Evolutionary conservation across 2,113 vertebrate genomes (phyloP).

Genomic region (Pachypanchax playfairii): DNA sequence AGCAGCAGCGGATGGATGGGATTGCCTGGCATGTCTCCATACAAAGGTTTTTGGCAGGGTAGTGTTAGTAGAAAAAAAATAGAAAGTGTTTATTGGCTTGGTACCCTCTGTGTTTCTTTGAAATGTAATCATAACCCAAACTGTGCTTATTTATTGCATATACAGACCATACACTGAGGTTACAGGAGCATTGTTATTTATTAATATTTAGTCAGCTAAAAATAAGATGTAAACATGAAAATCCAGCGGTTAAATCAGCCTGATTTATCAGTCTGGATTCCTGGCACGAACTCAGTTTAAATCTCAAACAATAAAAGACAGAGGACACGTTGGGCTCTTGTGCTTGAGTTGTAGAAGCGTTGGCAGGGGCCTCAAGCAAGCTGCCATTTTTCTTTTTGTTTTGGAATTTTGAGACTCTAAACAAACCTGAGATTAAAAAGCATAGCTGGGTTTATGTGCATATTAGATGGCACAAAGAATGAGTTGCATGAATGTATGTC

Average conservation of each 20-base stretch:
- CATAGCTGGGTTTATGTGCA: constrained; percentile 30
- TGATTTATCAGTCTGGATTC: constrained; percentile 46
- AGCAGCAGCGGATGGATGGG: constrained; percentile 48
- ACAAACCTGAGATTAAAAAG: constrained; percentile 16
- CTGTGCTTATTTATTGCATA: constrained; percentile 68
- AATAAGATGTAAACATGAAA: constrained; percentile 48
- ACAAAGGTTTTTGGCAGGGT: constrained; percentile 63
- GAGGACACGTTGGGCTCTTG: constrained; percentile 9
- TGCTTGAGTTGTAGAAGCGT: background rate
- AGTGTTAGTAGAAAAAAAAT: constrained; percentile 44
- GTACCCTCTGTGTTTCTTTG: constrained; percentile 57
- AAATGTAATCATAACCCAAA: constrained; percentile 69
- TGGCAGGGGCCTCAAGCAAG: constrained; percentile 25
- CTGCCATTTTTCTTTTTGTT: constrained; percentile 24
- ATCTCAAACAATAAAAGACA: constrained; percentile 48
- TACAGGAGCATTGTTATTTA: constrained; percentile 52
- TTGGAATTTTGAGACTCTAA: constrained; percentile 22
- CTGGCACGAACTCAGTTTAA: constrained; percentile 27
- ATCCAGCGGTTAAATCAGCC: constrained; percentile 37
- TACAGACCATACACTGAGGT: constrained; percentile 45
- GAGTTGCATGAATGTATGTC: background rate
- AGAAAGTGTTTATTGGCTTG: constrained; percentile 65
- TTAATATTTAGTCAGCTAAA: constrained; percentile 54
- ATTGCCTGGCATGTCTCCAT: constrained; percentile 57
- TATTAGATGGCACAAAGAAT: background rate